Conservation (phyloP, 2,888 invertebrate species). For the Euclidia mi region DNA sequence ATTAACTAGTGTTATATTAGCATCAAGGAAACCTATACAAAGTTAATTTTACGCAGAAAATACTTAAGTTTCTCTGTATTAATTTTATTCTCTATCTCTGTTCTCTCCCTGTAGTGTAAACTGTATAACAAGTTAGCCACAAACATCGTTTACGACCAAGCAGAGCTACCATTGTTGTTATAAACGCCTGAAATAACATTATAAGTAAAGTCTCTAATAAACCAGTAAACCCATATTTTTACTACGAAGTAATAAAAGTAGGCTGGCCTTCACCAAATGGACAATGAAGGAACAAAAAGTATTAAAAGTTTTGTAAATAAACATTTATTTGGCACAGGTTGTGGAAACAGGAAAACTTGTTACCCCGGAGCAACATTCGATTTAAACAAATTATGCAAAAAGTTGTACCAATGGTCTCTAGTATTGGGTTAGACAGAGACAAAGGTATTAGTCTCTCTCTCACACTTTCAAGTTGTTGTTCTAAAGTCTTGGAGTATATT, state of each 20-base stretch:
- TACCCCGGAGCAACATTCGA: conserved; percentile 57
- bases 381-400: conserved; percentile 62
- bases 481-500: conserved; percentile 1
- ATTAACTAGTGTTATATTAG: no score
- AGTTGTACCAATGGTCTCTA: conserved; percentile 39
- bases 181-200: no score
- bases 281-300: conserved; percentile 28
- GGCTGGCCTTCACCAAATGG: conserved; percentile 2
- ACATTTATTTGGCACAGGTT: conserved; percentile 56
- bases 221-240: conserved; percentile 26
- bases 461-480: conserved; percentile 1
- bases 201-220: neutral
- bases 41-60: no score
- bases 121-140: no score
- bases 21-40: no score
- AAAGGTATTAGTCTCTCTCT: neutral
- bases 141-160: no score
- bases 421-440: conserved; percentile 5
- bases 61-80: no score
- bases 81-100: no score
- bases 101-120: no score
- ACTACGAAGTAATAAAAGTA: conserved; percentile 24
- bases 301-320: conserved; percentile 50
- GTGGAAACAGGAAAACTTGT: conserved; percentile 53
- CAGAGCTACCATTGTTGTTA: no score